These are phyloP conservation scores for Minunthozetes semirufus DNA, from an alignment of 2,888 invertebrate genomes.

Conservation along the genomic window DNA sequence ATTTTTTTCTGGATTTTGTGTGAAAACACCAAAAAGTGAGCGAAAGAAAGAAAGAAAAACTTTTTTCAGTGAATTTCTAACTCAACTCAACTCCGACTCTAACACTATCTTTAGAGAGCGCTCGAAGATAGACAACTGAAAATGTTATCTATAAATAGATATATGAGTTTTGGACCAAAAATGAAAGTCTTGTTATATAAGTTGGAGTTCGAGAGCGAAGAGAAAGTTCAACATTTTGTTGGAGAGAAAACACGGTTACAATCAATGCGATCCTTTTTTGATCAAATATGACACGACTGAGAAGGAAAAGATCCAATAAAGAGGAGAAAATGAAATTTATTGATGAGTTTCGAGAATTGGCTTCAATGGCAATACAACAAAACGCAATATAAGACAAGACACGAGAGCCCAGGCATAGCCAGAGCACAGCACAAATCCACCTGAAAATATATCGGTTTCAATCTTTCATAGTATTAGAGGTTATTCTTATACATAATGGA, in stretches of 20 bases:
- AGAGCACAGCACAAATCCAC: not conserved
- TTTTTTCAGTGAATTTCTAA: not conserved
- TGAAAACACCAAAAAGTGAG: no score
- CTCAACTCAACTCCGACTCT: no score
- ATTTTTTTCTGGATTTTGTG: not conserved
- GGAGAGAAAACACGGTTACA: slow-evolving; percentile 14
- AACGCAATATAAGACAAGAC: not conserved
- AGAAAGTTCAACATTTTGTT: not conserved
- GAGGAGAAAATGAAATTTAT: slow-evolving; percentile 21
- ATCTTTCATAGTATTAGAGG: not conserved
- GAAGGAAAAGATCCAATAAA: slow-evolving; percentile 23
- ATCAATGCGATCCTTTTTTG: slow-evolving; percentile 5
- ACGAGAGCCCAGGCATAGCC: not conserved
- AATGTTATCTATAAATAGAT: slow-evolving; percentile 28
- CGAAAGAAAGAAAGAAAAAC: not conserved
- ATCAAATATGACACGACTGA: slow-evolving; percentile 27
- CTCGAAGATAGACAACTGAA: not conserved
- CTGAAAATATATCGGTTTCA: not conserved
- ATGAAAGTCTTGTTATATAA: not conserved
- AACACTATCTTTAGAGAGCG: not conserved
- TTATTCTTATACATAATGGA: not conserved
- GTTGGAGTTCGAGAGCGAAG: not conserved
- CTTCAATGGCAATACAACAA: slow-evolving; percentile 7
- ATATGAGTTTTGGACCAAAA: slow-evolving; percentile 7
- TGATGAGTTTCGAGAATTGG: slow-evolving; percentile 28